Base-by-base conservation (phyloP, 2,113 vertebrate species). In the Cephalophus harveyi region DNA sequence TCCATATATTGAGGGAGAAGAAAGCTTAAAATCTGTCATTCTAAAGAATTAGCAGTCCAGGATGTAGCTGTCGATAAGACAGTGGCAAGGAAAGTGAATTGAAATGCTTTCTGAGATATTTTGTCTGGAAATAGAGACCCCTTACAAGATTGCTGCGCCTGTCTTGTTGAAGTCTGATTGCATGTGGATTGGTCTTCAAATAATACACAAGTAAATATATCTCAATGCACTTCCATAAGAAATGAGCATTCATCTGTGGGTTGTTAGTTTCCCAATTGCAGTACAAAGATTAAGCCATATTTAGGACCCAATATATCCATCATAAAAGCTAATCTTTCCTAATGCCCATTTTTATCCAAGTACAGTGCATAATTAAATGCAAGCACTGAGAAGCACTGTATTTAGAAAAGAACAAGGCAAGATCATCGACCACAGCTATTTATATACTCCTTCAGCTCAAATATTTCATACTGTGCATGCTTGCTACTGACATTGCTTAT, bases 381-480 rank as follows among this genome's bases (percentile, higher is more conserved):
- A 55, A 83, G 67, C 93, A 71, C 60, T 50, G 87, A 95, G 95
- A 96, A 96, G 71, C 93, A 85, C 95, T 79, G 85, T 46, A 97
- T 96, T 98, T 98, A 98, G 97, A 97, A 96, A 93, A 81, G 93
- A 97, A 92, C 78, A 93, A 96, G 94, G 87, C 92, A 95, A 96
- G 98, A 98, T 94, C 93, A 95, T 96, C 23, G 93, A 46, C 97
- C 98, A 92, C 46, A 43, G 96, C 97, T 97, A 98, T 98, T 97
- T 98, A 97, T 97, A 97, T 57, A 76, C 81, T 87, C 60, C 85
- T 95, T 54, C 78, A 94, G 95, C 94, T 97, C 96, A 67, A 62
- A 92, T 87, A 95, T 95, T 90, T 97, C 96, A 97, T 86, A 82
- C n/a, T 87, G 28, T 62, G 57, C 89, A 90, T 23, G 36, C 86